These are phyloP conservation scores for Danio jaintianensis DNA, from an alignment of 2,797 vertebrate species.

Conservation along the genomic window DNA sequence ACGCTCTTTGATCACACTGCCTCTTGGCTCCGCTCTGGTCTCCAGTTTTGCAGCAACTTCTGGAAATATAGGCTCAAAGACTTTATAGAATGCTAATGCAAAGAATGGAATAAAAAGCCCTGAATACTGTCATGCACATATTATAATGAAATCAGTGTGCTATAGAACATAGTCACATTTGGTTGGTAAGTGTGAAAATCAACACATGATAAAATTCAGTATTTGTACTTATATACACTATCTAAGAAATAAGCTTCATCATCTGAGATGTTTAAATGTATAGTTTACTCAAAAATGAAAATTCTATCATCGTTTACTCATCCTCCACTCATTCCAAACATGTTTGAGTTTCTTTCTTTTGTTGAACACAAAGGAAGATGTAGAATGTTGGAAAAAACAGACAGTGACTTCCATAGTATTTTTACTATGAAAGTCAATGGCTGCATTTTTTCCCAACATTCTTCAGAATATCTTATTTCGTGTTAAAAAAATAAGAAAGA, in stretches of 20 bases:
- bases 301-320: neutral
- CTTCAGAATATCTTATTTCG: no score
- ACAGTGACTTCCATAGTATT: no score
- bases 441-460: no score
- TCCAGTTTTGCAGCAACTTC: neutral
- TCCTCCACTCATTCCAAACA: no score
- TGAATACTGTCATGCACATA: neutral
- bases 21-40: conserved; percentile 22
- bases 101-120: neutral
- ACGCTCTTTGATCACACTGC: conserved; percentile 71
- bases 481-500: no score
- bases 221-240: neutral
- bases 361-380: no score
- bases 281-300: neutral
- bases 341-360: no score
- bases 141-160: neutral
- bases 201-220: neutral
- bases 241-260: neutral
- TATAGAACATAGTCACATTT: neutral
- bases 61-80: conserved; percentile 4
- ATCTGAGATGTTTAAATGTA: neutral
- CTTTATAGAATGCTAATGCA: neutral
- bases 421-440: no score
- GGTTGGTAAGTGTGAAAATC: neutral
- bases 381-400: no score